Base-by-base conservation (phyloP, 2,888 invertebrate species). In the Byasa hedistus region DNA sequence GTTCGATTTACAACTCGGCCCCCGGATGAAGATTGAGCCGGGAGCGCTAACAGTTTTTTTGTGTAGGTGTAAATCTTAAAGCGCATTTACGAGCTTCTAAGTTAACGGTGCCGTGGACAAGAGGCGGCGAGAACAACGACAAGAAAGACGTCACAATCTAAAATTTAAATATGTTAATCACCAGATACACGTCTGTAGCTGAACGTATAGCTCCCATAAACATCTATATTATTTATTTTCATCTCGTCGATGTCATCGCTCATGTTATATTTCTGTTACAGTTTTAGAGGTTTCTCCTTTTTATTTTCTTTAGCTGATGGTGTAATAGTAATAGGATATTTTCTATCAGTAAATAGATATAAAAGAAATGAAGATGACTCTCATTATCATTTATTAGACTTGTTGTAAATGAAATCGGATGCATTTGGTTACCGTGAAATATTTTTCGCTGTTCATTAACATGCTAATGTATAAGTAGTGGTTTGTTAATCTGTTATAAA, bases 41-140 rank as follows among this genome's bases (percentile, higher is more conserved):
- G 76, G 76, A 72, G 77, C 74, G 76, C 82, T 90, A 90, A 90
- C 88, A 84, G 90, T 87, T 87, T 90, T 90, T 90, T 89, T 91
- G 89, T 89, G 89, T 90, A 83, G 82, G 87, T 85, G 82, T 90
- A 89, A 90, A 90, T 89, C 88, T 87, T 83, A 81, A 78, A 74
- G 78, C 79, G 72, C 75, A 74, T 90, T 91, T 89, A 90, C 86
- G 89, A 87, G 71, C 75, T 68, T 69, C 71, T 70, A 67, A 68
- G 70, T 70, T 56, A 27, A 48, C 60, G 79, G 77, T 55, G 48
- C 72, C 79, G 70, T 70, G 15, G n/a, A 59, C 24, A 55, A 8
- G 54, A 66, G 32, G n/a, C 21, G 22, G 58, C 66, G 66, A 23
- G 3, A n/a, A 2, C 22, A 48, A 8, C 23, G 12, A 44, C 15